phyloP scores from a whole-genome alignment of 2,888 invertebrate species.

The Acrobasis consociella region DNA sequence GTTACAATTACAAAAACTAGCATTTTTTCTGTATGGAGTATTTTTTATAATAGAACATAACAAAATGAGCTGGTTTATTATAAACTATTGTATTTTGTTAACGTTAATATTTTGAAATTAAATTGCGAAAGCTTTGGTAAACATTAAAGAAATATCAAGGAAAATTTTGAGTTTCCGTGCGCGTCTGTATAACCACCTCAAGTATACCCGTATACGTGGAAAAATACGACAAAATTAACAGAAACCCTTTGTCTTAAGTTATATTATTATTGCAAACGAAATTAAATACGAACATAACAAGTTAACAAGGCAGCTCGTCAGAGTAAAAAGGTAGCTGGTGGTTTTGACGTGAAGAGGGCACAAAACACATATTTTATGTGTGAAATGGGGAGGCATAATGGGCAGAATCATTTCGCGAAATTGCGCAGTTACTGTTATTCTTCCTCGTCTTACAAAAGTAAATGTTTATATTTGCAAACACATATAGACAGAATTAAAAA shows the following conservation, averaged over 20 bases:
- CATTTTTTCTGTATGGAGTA: too few species aligned
- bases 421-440: conserved; percentile 12
- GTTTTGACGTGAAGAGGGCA: conserved; percentile 25
- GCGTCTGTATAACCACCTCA: too few species aligned
- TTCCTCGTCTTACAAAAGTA: conserved; percentile 10
- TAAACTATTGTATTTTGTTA: too few species aligned
- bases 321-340: conserved; percentile 18
- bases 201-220: too few species aligned
- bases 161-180: neutral
- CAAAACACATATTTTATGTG: conserved; percentile 17
- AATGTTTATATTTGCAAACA: conserved; percentile 1
- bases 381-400: conserved; percentile 19
- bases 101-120: too few species aligned
- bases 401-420: conserved; percentile 11
- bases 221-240: too few species aligned
- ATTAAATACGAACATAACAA: conserved; percentile 13
- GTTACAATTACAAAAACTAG: too few species aligned
- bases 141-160: too few species aligned
- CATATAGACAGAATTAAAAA: neutral
- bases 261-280: neutral
- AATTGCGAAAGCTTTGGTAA: too few species aligned
- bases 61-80: too few species aligned
- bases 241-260: neutral
- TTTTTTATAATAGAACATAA: too few species aligned
- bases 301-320: conserved; percentile 13